Evolutionary conservation across 92 coral and sea anemone species (phyloP).

Genomic region (Isaurus tuberculatus): DNA sequence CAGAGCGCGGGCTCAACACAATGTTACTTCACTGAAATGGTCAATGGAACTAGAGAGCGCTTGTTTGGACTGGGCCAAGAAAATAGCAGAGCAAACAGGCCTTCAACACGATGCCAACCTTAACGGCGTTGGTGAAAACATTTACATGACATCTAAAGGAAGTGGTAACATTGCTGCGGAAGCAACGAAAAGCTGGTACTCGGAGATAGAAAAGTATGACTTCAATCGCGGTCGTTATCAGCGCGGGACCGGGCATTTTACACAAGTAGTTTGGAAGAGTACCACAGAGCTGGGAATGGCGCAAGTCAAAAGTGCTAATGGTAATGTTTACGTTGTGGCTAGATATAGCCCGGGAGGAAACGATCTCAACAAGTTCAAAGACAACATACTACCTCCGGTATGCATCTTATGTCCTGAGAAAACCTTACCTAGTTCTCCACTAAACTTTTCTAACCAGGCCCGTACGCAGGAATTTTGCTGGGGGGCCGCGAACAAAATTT

Average conservation of each 20-base stretch:
- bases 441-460: too few species aligned
- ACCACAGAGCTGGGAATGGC: constrained; percentile 92
- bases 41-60: constrained; percentile 41
- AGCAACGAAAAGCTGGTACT: constrained; percentile 78
- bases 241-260: constrained; percentile 36
- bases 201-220: constrained; percentile 68
- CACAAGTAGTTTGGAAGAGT: constrained; percentile 74
- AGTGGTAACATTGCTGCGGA: constrained; percentile 64
- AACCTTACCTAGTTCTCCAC: neutral
- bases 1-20: neutral
- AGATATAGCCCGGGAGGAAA: constrained; percentile 93
- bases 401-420: neutral
- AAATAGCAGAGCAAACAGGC: constrained; percentile 32
- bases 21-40: constrained; percentile 18
- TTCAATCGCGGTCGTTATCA: constrained; percentile 23
- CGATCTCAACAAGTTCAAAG: constrained; percentile 67
- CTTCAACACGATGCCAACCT: constrained; percentile 59
- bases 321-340: constrained; percentile 82
- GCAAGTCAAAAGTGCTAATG: constrained; percentile 74
- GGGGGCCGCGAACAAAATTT: too few species aligned
- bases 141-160: constrained; percentile 75
- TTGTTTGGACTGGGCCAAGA: constrained; percentile 52
- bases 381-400: constrained; percentile 86
- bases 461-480: too few species aligned
- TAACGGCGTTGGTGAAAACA: constrained; percentile 77